phyloP scores from a whole-genome alignment of 2,797 vertebrate genomes.

The Xiphorhynchus erythropygius region DNA sequence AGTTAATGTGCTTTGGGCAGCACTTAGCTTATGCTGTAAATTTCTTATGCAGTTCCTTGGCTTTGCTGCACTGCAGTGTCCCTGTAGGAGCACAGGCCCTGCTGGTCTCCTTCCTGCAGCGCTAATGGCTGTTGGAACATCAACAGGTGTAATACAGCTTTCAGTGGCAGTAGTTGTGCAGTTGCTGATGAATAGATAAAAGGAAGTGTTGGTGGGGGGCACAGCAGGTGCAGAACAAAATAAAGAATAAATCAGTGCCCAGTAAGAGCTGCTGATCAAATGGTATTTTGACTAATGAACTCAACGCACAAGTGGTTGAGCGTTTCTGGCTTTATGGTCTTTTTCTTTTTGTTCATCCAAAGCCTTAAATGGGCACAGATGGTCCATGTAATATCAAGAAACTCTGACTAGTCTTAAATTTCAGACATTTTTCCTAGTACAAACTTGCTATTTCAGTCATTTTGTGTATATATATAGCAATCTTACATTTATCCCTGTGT shows the following conservation, averaged over 20 bases:
- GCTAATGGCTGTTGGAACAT: slow-evolving; percentile 15
- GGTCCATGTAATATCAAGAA: neutral
- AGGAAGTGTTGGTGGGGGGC: neutral
- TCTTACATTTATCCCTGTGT: neutral
- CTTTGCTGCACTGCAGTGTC: slow-evolving; percentile 1
- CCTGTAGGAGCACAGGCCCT: neutral
- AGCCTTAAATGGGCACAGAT: neutral
- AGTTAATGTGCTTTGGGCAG: neutral
- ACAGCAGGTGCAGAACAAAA: slow-evolving; percentile 4
- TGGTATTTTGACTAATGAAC: neutral
- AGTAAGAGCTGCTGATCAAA: neutral
- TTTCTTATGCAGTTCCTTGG: neutral
- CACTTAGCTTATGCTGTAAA: neutral
- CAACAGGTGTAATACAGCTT: neutral
- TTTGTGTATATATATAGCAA: neutral
- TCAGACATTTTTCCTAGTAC: neutral
- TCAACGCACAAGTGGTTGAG: neutral
- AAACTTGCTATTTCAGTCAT: neutral
- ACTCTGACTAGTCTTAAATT: neutral
- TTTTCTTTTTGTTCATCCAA: neutral
- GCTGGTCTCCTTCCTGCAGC: neutral
- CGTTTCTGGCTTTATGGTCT: neutral
- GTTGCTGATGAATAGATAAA: slow-evolving; percentile 24
- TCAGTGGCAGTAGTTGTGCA: neutral
- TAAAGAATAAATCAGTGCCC: neutral